phyloP scores from a whole-genome alignment of 1,140 invertebrate genomes.

The Drosophila ercepeae region DNA sequence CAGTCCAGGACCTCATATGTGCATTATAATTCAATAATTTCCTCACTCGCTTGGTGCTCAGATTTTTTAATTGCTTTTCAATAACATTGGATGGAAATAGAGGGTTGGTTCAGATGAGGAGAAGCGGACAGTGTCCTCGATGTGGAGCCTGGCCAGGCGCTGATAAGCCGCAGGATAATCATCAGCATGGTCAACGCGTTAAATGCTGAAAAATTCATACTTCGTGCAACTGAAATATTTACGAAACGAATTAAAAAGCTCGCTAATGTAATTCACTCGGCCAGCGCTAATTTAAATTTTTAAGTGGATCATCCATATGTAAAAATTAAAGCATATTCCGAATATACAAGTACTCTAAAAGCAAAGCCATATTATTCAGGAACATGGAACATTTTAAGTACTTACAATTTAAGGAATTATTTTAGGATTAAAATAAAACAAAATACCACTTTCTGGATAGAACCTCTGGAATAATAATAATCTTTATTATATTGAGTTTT shows the following conservation, averaged over 20 bases:
- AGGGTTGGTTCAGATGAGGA: not conserved
- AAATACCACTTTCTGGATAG: no score
- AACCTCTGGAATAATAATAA: not conserved
- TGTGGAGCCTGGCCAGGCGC: slow-evolving; percentile 26
- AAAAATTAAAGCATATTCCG: not conserved
- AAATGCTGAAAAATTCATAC: slow-evolving; percentile 69
- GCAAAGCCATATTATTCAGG: no score
- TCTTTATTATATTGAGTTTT: not conserved
- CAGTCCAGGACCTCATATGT: slow-evolving; percentile 12
- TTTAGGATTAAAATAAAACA: no score
- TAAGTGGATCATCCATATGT: slow-evolving; percentile 55
- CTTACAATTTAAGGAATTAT: no score
- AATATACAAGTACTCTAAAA: not conserved
- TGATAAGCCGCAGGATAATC: slow-evolving; percentile 76
- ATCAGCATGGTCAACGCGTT: slow-evolving; percentile 60
- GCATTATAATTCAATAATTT: slow-evolving; percentile 82
- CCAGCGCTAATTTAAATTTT: slow-evolving; percentile 73
- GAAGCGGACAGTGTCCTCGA: slow-evolving; percentile 1
- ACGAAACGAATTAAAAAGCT: slow-evolving; percentile 68
- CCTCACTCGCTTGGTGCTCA: slow-evolving; percentile 51
- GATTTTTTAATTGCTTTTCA: slow-evolving; percentile 83
- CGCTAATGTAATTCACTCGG: slow-evolving; percentile 63
- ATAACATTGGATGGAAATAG: slow-evolving; percentile 40
- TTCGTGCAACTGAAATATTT: slow-evolving; percentile 59
- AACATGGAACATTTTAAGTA: no score